Percentiles rank a stretch among this genome's conserved stretches.
Conservation (phyloP, 2,113 vertebrate species). For the Xerus inauris region DNA sequence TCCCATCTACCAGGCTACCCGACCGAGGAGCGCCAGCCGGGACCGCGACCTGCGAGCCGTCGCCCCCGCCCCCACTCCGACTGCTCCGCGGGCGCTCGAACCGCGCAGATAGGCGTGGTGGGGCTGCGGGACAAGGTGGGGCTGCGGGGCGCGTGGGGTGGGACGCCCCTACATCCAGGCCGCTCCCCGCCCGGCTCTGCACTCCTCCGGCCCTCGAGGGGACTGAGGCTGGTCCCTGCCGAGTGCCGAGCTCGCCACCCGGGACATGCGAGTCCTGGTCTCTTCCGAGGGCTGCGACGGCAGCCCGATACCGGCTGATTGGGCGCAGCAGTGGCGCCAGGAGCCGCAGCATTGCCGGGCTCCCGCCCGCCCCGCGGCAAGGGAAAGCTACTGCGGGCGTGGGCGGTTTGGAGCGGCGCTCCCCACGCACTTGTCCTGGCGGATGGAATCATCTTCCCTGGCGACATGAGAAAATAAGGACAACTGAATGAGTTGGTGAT, state of each 20-base stretch:
- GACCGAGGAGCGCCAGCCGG: not conserved
- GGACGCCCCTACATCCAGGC: not conserved
- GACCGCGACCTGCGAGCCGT: not conserved
- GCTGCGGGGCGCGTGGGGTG: not conserved
- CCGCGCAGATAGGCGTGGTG: not conserved
- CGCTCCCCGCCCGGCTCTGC: not conserved
- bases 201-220: not conserved
- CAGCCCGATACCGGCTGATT: not conserved
- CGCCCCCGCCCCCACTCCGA: not conserved
- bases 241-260: not conserved
- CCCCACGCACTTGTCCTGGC: constrained; percentile 19
- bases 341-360: not conserved
- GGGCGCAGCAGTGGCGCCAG: not conserved
- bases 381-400: constrained; percentile 30
- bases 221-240: not conserved
- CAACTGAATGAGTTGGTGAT: constrained; percentile 18
- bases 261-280: not conserved
- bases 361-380: not conserved
- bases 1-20: not conserved
- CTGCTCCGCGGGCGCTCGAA: not conserved
- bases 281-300: not conserved
- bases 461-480: constrained; percentile 3
- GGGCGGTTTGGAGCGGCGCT: constrained; percentile 55
- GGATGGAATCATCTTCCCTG: constrained; percentile 18
- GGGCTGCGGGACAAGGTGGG: not conserved